Evolutionary conservation across 2,113 vertebrate genomes (phyloP).

Genomic region (Polypterus senegalus): DNA sequence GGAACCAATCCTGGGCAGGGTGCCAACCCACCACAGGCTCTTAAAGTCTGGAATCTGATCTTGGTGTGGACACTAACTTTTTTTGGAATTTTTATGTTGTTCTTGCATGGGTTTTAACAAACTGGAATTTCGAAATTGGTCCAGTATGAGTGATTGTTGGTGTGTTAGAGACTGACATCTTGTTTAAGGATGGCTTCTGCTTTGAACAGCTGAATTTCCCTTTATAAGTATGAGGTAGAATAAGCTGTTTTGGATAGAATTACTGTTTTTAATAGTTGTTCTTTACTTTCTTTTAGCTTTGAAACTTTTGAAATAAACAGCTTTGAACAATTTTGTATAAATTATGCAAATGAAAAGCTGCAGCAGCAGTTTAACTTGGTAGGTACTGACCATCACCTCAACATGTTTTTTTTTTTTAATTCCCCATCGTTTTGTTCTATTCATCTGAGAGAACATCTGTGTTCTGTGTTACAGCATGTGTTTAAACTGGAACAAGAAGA

Average conservation of each 20-base stretch:
- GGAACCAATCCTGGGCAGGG: too few species aligned
- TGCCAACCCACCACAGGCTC: too few species aligned
- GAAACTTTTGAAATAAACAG: constrained; percentile 96
- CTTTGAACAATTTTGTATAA: constrained; percentile 97
- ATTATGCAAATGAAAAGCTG: constrained; percentile 95
- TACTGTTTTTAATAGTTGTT: constrained; percentile 26
- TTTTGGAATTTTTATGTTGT: too few species aligned
- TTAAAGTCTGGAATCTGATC: too few species aligned
- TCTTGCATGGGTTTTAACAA: too few species aligned
- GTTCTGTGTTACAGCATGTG: constrained; percentile 61
- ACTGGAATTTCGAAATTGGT: too few species aligned
- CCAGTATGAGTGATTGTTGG: too few species aligned
- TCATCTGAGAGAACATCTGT: not conserved
- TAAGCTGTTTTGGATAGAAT: not conserved
- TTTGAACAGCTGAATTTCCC: too few species aligned
- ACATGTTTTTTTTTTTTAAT: fast-evolving
- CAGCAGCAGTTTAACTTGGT: constrained; percentile 97
- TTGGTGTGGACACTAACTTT: too few species aligned
- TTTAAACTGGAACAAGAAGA: constrained; percentile 97
- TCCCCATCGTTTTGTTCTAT: constrained; percentile 7
- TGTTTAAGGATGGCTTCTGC: too few species aligned
- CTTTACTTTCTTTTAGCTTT: constrained; percentile 57
- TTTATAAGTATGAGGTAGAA: too few species aligned
- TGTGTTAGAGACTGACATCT: too few species aligned
- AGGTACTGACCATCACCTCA: constrained; percentile 21